Evolutionary conservation across 2,113 vertebrate genomes (phyloP), one percentile per base, ranked within the genome.

Genomic region (Vanacampus margaritifer): DNA sequence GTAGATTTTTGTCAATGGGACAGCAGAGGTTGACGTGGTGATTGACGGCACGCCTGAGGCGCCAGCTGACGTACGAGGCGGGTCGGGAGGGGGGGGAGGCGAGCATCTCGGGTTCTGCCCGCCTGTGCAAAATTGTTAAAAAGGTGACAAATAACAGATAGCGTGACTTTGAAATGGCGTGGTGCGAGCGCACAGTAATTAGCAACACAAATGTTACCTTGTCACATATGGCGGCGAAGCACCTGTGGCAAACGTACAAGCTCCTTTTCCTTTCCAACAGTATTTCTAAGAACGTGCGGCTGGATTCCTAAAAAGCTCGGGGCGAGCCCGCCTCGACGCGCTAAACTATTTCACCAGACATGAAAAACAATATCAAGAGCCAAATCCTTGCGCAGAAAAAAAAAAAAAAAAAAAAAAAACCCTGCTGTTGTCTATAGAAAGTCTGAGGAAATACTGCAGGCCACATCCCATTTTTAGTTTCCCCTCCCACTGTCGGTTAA

Each of bases 281-380:
- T 64, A 76, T 84, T 87, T 88, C 84, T 76, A 84, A 79, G 82
- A 84, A 86, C 12, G 9, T 12, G 21, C 48, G 35, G 65, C 59
- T 24, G 67, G 71, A 80, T 86, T 84, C 81, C 68, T 87, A 65
- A 84, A 87, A 85, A 84, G 78, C 68, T 19, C 0, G n/a, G n/a
- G 72, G 62, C 28, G 36, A 69, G 39, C 32, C 41, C 48, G 56
- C 41, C 67, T 65, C 67, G 79, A 45, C 37, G 32, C 11, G 12
- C 72, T 62, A 45, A 43, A 73, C 69, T 64, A 36, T 68, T 76
- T 60, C 37, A 66, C 64, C 65, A 58, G 56, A 56, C 59, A 54
- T 65, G 41, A 69, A 86, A 86, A 84, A 86, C 81, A 88, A 82
- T 73, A 69, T 70, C 2, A n/a, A 45, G 6, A 67, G 79, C 77